Conservation (phyloP, 1,140 invertebrate genomes). For the Drosophila nigromelanica region DNA sequence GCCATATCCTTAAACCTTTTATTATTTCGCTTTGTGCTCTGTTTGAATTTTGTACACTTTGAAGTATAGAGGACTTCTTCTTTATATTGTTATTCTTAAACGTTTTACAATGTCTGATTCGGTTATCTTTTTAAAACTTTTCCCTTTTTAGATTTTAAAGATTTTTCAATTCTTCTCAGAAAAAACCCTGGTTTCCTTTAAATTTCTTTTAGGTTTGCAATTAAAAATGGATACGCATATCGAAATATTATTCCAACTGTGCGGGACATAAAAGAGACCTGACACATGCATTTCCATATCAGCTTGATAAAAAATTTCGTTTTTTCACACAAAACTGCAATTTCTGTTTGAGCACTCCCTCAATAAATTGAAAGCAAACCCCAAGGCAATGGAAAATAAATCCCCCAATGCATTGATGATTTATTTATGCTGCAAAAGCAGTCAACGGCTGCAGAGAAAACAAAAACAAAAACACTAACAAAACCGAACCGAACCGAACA, state of each 20-base stretch:
- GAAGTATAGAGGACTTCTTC: too few relatives aligned
- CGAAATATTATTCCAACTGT: neutral
- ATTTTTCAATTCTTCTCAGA: neutral
- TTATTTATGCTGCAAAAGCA: constrained; percentile 65
- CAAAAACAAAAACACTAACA: constrained; percentile 19
- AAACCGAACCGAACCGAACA: constrained; percentile 13
- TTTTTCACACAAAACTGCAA: constrained; percentile 39
- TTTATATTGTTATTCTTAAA: neutral
- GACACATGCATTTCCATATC: constrained; percentile 59
- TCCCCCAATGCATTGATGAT: constrained; percentile 67
- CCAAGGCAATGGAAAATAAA: constrained; percentile 24
- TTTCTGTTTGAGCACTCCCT: constrained; percentile 12
- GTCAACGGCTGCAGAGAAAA: neutral
- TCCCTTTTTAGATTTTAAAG: too few relatives aligned
- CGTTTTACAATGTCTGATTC: neutral
- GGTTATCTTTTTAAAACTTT: too few relatives aligned
- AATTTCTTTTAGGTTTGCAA: neutral
- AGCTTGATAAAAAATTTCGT: constrained; percentile 41
- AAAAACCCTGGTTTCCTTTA: neutral
- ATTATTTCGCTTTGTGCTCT: too few relatives aligned
- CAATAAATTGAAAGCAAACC: constrained; percentile 37
- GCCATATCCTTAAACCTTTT: too few relatives aligned
- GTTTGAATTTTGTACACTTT: too few relatives aligned
- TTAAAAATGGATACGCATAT: neutral
- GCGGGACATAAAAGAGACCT: constrained; percentile 18